phyloP scores from a whole-genome alignment of 2,797 vertebrate genomes.

The Argentina silus region DNA sequence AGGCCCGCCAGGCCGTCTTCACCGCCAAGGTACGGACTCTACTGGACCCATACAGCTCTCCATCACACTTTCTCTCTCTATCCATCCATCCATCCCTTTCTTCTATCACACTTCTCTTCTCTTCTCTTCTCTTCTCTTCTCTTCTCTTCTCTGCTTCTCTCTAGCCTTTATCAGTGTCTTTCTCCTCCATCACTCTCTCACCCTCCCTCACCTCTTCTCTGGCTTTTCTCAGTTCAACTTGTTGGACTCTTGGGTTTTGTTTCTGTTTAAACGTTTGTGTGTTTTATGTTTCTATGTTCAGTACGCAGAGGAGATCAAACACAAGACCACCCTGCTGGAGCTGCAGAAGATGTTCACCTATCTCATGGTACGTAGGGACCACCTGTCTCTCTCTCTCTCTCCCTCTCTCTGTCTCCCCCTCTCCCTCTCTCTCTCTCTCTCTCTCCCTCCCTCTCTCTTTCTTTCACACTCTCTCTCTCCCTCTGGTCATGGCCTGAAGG shows the following conservation, averaged over 20 bases:
- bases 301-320: slow-evolving; percentile 98
- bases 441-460: too few species aligned
- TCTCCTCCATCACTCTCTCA: too few species aligned
- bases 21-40: slow-evolving; percentile 87
- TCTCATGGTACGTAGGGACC: slow-evolving; percentile 87
- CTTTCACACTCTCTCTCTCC: too few species aligned
- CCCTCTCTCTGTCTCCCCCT: background rate
- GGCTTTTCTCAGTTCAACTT: too few species aligned
- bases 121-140: background rate
- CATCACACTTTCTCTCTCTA: background rate
- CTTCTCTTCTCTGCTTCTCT: too few species aligned
- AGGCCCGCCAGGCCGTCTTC: slow-evolving; percentile 96
- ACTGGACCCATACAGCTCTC: background rate
- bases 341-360: slow-evolving; percentile 99
- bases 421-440: background rate
- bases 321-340: slow-evolving; percentile 96
- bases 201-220: too few species aligned
- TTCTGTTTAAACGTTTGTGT: background rate
- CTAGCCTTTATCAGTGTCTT: too few species aligned
- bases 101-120: background rate
- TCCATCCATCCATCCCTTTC: too few species aligned
- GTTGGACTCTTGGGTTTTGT: too few species aligned
- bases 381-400: background rate
- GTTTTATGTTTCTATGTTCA: slow-evolving; percentile 54
- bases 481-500: too few species aligned